Percentiles rank a stretch among this genome's conserved stretches.
These are phyloP conservation scores for Omphaloscelis lunosa DNA, from an alignment of 2,888 invertebrate species.

Conservation along the genomic window DNA sequence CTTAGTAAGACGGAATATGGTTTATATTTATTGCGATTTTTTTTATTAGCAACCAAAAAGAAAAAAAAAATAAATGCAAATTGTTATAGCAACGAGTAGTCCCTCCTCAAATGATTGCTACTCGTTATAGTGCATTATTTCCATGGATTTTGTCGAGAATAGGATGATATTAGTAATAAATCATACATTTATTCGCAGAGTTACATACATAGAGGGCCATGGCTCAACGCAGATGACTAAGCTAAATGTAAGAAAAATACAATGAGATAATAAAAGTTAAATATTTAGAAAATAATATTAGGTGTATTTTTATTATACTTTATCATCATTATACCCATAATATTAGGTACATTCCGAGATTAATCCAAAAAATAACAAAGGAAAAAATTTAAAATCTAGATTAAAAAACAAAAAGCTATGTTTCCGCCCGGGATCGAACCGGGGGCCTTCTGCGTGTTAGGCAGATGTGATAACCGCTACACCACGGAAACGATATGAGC, in stretches of 20 bases:
- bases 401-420: slow-evolving; percentile 79
- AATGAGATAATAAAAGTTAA: background rate
- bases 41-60: too few relatives aligned
- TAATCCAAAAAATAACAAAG: background rate
- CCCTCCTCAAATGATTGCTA: background rate
- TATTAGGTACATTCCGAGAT: background rate
- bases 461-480: slow-evolving; percentile 98
- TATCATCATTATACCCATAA: background rate
- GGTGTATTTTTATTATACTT: background rate
- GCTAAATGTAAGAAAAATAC: background rate
- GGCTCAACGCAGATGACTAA: background rate
- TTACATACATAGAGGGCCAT: background rate
- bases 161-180: background rate
- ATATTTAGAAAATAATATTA: background rate
- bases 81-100: slow-evolving; percentile 6
- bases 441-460: slow-evolving; percentile 97
- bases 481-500: slow-evolving; percentile 91
- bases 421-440: slow-evolving; percentile 97
- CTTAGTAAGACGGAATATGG: too few relatives aligned
- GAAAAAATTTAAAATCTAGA: background rate
- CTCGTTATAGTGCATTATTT: background rate
- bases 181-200: background rate
- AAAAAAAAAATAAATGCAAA: too few relatives aligned
- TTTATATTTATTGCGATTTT: too few relatives aligned
- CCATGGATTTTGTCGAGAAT: background rate